Evolutionary conservation across 1,140 invertebrate species (phyloP).

Genomic region (Lerema accius): DNA sequence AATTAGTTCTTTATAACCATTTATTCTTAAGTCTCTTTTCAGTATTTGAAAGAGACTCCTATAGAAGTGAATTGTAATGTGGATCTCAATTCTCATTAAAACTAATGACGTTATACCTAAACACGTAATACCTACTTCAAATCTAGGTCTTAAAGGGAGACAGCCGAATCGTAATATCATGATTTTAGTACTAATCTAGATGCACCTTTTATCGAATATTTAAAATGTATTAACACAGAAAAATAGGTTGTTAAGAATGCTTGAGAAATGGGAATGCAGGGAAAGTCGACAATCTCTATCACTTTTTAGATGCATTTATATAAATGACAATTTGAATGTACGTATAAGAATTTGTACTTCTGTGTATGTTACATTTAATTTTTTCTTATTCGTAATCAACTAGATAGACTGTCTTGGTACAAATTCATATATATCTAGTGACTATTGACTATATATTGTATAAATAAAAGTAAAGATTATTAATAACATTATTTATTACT

Average conservation of each 20-base stretch:
- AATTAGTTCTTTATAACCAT: too few species aligned
- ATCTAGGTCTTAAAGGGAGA: too few species aligned
- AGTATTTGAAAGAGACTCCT: too few species aligned
- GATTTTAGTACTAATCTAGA: neutral
- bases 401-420: slow-evolving; percentile 24
- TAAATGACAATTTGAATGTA: neutral
- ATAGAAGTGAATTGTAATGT: too few species aligned
- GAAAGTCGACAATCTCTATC: slow-evolving; percentile 2
- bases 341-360: neutral
- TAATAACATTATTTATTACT: slow-evolving; percentile 53
- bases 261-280: slow-evolving; percentile 1
- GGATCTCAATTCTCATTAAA: too few species aligned
- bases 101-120: too few species aligned
- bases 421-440: slow-evolving; percentile 5
- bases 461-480: slow-evolving; percentile 24
- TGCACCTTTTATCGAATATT: neutral
- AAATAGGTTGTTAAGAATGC: neutral
- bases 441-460: slow-evolving; percentile 21
- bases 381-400: neutral
- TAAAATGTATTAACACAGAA: neutral
- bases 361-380: neutral
- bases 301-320: slow-evolving; percentile 25
- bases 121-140: too few species aligned
- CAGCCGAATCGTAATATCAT: neutral
- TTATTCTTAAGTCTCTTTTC: too few species aligned